phyloP scores from a whole-genome alignment of 2,888 invertebrate species.

The Fabriciana adippe region DNA sequence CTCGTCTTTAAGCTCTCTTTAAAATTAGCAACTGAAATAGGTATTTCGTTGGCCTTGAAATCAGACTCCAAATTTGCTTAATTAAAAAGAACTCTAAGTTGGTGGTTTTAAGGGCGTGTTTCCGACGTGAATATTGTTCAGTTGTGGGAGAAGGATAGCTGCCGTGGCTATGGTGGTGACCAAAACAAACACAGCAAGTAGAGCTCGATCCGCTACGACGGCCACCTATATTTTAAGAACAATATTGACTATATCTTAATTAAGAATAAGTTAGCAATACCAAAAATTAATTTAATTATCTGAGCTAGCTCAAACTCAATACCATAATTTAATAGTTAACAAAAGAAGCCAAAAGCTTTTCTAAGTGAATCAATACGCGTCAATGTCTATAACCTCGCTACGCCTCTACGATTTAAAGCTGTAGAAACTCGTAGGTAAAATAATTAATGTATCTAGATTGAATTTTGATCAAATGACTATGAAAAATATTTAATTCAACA shows the following conservation, averaged over 20 bases:
- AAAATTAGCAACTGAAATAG: conserved; percentile 16
- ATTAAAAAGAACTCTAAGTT: conserved; percentile 50
- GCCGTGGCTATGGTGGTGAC: conserved; percentile 90
- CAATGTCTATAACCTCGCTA: neutral
- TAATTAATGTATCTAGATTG: neutral
- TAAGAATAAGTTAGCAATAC: neutral
- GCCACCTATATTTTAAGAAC: conserved; percentile 79
- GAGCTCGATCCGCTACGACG: conserved; percentile 90
- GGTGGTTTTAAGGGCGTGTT: conserved; percentile 76
- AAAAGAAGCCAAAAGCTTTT: neutral
- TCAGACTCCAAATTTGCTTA: conserved; percentile 15
- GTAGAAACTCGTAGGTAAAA: neutral
- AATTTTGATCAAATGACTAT: neutral
- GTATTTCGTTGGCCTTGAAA: conserved; percentile 25
- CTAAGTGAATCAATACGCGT: neutral
- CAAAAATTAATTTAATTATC: too few species aligned
- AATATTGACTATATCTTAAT: neutral
- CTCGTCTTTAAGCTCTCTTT: conserved; percentile 14
- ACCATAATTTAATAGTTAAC: too few species aligned
- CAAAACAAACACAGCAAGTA: conserved; percentile 89
- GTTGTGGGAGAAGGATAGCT: conserved; percentile 87
- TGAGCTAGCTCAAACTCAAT: too few species aligned
- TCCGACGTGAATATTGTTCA: conserved; percentile 80
- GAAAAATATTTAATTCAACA: too few species aligned
- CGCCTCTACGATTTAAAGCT: neutral